Evolutionary conservation across 2,113 vertebrate genomes (phyloP).

Genomic region (Festucalex cinctus): DNA sequence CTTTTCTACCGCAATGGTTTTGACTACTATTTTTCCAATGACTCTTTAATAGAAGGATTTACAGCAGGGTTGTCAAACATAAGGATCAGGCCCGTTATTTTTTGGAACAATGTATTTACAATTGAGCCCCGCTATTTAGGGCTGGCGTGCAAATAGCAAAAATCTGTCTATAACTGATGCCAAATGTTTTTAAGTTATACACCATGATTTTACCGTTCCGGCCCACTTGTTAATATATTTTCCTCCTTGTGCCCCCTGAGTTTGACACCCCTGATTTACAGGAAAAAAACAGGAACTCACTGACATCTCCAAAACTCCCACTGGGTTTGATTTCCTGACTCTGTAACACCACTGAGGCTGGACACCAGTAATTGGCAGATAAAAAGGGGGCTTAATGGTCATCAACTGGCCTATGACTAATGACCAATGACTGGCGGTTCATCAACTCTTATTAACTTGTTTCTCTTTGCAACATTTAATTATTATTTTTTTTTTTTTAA

Average conservation of each 20-base stretch:
- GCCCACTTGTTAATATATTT: no score
- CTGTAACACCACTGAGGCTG: constrained; percentile 25
- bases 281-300: not conserved
- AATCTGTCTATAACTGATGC: no score
- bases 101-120: no score
- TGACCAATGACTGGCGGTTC: constrained; percentile 30
- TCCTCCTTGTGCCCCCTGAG: no score
- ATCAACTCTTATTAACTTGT: constrained; percentile 35
- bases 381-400: constrained; percentile 12
- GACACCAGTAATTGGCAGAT: constrained; percentile 38
- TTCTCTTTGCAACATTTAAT: constrained; percentile 25
- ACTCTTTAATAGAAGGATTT: not conserved
- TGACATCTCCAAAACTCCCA: constrained; percentile 1
- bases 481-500: no score
- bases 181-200: no score
- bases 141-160: no score
- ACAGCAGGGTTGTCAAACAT: no score
- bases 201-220: no score
- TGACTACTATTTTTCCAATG: constrained; percentile 23
- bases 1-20: constrained; percentile 10
- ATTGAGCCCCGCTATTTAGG: no score
- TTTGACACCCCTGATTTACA: no score
- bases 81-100: no score
- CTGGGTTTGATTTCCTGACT: constrained; percentile 35
- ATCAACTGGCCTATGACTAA: constrained; percentile 44